These are phyloP conservation scores for Microtus californicus DNA, from an alignment of 2,797 vertebrate genomes.

Conservation along the genomic window DNA sequence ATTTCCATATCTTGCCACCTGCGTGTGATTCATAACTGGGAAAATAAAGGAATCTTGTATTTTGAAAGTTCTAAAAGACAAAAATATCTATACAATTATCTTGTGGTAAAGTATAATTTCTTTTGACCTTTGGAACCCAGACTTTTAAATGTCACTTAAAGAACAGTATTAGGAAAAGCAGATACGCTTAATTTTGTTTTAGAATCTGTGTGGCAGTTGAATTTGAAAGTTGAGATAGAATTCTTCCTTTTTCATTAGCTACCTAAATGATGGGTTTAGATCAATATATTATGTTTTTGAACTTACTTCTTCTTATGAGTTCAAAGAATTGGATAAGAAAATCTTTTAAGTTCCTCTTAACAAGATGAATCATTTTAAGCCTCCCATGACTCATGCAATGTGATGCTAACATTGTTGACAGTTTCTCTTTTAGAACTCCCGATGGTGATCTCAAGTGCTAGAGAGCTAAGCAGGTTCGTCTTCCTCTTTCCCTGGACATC, in stretches of 20 bases:
- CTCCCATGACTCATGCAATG: background rate
- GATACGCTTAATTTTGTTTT: constrained; percentile 17
- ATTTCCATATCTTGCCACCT: constrained; percentile 75
- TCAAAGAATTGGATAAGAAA: background rate
- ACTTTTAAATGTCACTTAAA: constrained; percentile 70
- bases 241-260: constrained; percentile 15
- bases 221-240: constrained; percentile 31
- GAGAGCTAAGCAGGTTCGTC: background rate
- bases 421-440: constrained; percentile 21
- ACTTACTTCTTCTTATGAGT: constrained; percentile 9
- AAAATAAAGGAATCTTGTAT: constrained; percentile 68
- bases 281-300: background rate
- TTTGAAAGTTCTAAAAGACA: constrained; percentile 62
- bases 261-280: background rate
- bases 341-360: constrained; percentile 11
- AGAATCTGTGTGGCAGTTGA: constrained; percentile 1
- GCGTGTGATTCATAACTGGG: constrained; percentile 70
- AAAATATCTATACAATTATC: constrained; percentile 69
- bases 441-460: background rate
- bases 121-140: constrained; percentile 40
- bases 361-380: constrained; percentile 35
- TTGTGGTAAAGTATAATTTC: constrained; percentile 58
- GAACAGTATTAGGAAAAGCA: constrained; percentile 32
- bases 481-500: constrained; percentile 15
- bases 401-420: background rate